These are phyloP conservation scores for Drosophila athabasca DNA, from an alignment of 1,140 invertebrate species.

Conservation along the genomic window DNA sequence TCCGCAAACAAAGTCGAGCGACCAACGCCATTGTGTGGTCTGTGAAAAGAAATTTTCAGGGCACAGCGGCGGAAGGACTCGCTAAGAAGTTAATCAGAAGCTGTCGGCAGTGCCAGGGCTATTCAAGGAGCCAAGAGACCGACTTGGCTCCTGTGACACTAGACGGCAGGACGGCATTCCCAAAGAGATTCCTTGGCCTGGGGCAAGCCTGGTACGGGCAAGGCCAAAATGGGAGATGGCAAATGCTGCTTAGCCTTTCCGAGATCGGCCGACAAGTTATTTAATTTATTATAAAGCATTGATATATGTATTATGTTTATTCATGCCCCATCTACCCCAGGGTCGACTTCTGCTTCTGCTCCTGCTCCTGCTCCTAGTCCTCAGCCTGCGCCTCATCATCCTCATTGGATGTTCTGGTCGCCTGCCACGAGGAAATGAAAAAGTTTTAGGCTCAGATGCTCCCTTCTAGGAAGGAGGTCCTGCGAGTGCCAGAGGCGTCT, in stretches of 20 bases:
- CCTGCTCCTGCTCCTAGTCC: not conserved
- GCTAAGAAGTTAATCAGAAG: constrained; percentile 56
- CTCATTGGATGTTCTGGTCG: constrained; percentile 14
- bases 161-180: not conserved
- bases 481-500: constrained; percentile 30
- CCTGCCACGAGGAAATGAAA: constrained; percentile 63
- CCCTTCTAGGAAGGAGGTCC: constrained; percentile 1
- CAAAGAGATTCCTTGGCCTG: constrained; percentile 23
- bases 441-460: constrained; percentile 68
- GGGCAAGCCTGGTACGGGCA: constrained; percentile 47
- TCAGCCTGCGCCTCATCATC: constrained; percentile 8
- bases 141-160: constrained; percentile 29
- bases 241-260: constrained; percentile 28
- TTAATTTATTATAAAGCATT: constrained; percentile 82
- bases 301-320: constrained; percentile 78
- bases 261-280: constrained; percentile 69
- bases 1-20: not conserved
- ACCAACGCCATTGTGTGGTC: constrained; percentile 16
- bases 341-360: too few relatives aligned
- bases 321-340: constrained; percentile 41
- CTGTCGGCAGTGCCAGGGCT: constrained; percentile 41
- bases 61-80: constrained; percentile 14
- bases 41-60: constrained; percentile 10
- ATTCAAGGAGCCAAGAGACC: constrained; percentile 15
- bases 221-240: constrained; percentile 36